These are phyloP conservation scores for Microcebus tavaratra DNA, from an alignment of 2,113 vertebrate genomes.

Conservation along the genomic window DNA sequence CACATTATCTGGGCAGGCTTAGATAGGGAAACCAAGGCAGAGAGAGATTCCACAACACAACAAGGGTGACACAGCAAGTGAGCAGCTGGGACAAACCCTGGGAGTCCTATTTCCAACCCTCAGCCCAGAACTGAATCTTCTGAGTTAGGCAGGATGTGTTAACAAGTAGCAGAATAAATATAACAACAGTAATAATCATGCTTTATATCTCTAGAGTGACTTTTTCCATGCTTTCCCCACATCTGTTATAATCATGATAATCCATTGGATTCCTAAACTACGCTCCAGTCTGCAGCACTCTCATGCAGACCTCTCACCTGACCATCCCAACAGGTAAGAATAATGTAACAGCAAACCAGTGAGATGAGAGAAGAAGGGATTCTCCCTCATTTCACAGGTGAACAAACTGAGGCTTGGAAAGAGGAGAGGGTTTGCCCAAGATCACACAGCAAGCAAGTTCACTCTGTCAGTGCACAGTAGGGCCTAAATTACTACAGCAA, in stretches of 20 bases:
- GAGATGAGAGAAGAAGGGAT: neutral
- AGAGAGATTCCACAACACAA: slow-evolving; percentile 8
- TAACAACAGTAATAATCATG: slow-evolving; percentile 36
- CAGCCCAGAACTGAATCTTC: slow-evolving; percentile 51
- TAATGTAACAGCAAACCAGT: neutral
- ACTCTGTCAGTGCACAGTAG: neutral
- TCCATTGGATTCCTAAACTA: neutral
- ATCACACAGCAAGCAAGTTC: neutral
- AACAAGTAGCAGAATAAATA: slow-evolving; percentile 63
- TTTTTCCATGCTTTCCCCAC: slow-evolving; percentile 11
- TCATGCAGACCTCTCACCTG: slow-evolving; percentile 5
- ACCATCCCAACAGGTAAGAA: slow-evolving; percentile 15
- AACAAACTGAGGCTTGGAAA: slow-evolving; percentile 22
- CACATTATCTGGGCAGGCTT: slow-evolving; percentile 13
- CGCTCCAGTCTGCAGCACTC: neutral
- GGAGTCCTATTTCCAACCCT: slow-evolving; percentile 63
- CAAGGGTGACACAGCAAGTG: slow-evolving; percentile 68
- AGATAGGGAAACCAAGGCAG: slow-evolving; percentile 64
- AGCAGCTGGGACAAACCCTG: slow-evolving; percentile 70
- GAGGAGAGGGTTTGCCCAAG: neutral
- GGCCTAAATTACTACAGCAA: neutral
- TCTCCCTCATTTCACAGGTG: neutral
- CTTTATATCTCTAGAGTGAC: slow-evolving; percentile 1
- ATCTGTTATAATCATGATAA: neutral
- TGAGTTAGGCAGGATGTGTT: slow-evolving; percentile 42